These are phyloP conservation scores for Tachysurus fulvidraco DNA, from an alignment of 2,113 vertebrate genomes.

Conservation along the genomic window DNA sequence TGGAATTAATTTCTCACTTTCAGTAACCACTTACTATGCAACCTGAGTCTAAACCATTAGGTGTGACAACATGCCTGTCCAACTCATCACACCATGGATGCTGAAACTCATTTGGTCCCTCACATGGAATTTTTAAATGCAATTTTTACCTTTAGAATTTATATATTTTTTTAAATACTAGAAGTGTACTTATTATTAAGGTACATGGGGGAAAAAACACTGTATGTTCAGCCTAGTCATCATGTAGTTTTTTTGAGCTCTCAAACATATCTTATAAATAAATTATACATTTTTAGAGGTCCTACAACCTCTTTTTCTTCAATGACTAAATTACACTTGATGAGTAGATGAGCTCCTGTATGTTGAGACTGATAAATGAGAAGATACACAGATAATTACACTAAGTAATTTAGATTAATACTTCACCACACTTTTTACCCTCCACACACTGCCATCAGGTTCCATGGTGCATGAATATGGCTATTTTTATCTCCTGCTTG, in stretches of 20 bases:
- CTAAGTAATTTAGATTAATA: background rate
- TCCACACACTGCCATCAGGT: background rate
- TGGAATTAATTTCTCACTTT: background rate
- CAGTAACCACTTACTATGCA: background rate
- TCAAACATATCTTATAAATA: background rate
- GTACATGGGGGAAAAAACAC: background rate
- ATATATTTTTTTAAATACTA: background rate
- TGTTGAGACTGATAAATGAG: background rate
- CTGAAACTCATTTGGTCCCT: background rate
- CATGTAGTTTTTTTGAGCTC: background rate
- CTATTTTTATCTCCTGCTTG: slow-evolving; percentile 13
- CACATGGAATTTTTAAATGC: background rate
- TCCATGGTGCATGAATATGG: background rate
- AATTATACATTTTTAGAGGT: background rate
- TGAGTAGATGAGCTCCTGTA: background rate
- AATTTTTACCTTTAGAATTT: background rate
- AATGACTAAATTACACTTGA: background rate
- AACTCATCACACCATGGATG: background rate
- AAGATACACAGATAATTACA: background rate
- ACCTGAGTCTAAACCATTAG: background rate
- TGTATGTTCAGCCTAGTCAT: background rate
- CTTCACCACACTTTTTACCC: background rate
- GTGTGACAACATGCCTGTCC: background rate
- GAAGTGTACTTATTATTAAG: background rate
- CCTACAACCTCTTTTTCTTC: background rate